Conservation (phyloP, 2,797 vertebrate genomes). For the Acestrorhynchus altus region DNA sequence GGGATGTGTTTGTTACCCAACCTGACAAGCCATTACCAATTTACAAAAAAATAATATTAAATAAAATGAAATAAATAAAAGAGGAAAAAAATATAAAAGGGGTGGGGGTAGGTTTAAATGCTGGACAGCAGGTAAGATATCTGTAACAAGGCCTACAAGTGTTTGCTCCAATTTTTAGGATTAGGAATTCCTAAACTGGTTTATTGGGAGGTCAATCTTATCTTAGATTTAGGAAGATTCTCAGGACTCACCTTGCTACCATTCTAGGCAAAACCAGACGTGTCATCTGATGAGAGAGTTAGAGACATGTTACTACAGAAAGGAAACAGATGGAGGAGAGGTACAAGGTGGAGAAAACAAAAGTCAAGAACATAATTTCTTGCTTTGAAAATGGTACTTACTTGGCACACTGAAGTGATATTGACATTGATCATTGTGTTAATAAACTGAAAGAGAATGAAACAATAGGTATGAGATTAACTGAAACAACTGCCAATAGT, state of each 20-base stretch:
- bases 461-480: neutral
- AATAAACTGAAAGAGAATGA: conserved; percentile 80
- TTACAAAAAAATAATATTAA: conserved; percentile 74
- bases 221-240: conserved; percentile 50
- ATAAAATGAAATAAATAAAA: too few species aligned
- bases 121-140: neutral
- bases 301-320: neutral
- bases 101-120: conserved; percentile 51
- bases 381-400: conserved; percentile 62
- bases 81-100: conserved; percentile 58
- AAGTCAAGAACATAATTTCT: conserved; percentile 38
- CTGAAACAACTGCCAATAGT: neutral
- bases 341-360: neutral
- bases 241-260: conserved; percentile 89
- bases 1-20: conserved; percentile 75
- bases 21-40: conserved; percentile 74
- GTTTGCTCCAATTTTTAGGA: neutral
- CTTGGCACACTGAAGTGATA: conserved; percentile 89
- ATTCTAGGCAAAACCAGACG: conserved; percentile 93
- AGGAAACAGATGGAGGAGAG: conserved; percentile 7
- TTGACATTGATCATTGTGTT: conserved; percentile 90
- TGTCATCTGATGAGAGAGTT: conserved; percentile 86
- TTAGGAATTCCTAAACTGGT: neutral
- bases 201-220: neutral
- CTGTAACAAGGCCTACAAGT: neutral